These are phyloP conservation scores for Anastatus disparis DNA, from an alignment of 1,140 invertebrate genomes.

Conservation along the genomic window DNA sequence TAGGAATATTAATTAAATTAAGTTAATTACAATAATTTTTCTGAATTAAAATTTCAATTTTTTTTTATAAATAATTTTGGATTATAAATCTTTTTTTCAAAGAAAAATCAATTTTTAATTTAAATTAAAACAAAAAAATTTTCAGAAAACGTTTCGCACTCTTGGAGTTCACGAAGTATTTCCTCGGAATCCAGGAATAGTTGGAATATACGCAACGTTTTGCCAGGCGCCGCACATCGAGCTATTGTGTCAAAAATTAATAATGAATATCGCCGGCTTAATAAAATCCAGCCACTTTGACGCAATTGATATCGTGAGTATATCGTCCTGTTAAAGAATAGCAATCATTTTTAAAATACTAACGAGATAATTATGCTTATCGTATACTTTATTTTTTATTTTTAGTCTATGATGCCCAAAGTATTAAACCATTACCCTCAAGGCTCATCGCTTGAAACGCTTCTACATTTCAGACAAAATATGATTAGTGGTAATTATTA, in stretches of 20 bases:
- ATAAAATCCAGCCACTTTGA: conserved; percentile 49
- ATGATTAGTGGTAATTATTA: conserved; percentile 51
- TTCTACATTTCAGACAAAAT: conserved; percentile 66
- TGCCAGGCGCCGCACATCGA: conserved; percentile 61
- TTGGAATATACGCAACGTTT: conserved; percentile 44
- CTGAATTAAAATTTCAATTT: too few relatives aligned
- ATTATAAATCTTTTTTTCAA: too few relatives aligned
- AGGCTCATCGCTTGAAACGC: conserved; percentile 66
- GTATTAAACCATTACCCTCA: conserved; percentile 67
- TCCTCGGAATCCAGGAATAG: conserved; percentile 46
- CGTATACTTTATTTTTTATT: conserved; percentile 29
- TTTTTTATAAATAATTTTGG: too few relatives aligned
- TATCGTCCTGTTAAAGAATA: background rate
- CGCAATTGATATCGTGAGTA: conserved; percentile 34
- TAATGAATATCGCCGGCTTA: conserved; percentile 58
- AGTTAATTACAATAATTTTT: too few relatives aligned
- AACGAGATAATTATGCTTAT: background rate
- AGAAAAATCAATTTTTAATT: too few relatives aligned
- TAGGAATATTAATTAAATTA: too few relatives aligned
- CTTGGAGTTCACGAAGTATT: conserved; percentile 52
- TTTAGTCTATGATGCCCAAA: conserved; percentile 61
- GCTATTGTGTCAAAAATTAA: conserved; percentile 68
- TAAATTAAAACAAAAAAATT: background rate
- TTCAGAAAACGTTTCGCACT: conserved; percentile 53
- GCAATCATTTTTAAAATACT: background rate